Evolutionary conservation across 2,888 invertebrate genomes (phyloP).

Genomic region (Campoletis raptor): DNA sequence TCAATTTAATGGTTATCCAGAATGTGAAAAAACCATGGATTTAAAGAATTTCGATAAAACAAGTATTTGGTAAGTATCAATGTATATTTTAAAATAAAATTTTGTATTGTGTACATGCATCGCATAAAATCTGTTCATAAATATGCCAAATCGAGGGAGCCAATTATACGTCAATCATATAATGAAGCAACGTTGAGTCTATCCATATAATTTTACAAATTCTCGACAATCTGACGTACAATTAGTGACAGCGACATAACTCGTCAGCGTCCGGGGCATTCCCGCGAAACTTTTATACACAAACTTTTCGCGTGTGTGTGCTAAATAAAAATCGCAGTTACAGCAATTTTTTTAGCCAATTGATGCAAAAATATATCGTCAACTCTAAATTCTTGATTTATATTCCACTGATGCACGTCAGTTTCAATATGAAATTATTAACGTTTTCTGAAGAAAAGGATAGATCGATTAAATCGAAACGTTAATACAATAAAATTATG

Average conservation of each 20-base stretch:
- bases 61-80: slow-evolving; percentile 53
- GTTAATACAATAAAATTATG: neutral
- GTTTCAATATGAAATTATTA: neutral
- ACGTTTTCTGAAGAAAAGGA: neutral
- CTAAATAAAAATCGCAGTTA: slow-evolving; percentile 44
- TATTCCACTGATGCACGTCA: neutral
- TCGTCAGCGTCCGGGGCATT: slow-evolving; percentile 58
- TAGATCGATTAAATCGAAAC: neutral
- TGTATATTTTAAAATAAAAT: neutral
- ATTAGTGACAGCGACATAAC: slow-evolving; percentile 71
- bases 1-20: neutral
- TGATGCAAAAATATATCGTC: slow-evolving; percentile 16
- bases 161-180: slow-evolving; percentile 56
- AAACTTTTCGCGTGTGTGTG: slow-evolving; percentile 50
- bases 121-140: neutral
- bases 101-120: neutral
- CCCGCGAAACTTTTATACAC: slow-evolving; percentile 66
- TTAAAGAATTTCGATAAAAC: slow-evolving; percentile 6
- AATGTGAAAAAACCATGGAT: slow-evolving; percentile 33
- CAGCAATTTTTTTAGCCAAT: slow-evolving; percentile 8
- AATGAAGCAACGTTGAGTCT: slow-evolving; percentile 31
- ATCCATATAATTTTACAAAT: slow-evolving; percentile 54
- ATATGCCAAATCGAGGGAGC: neutral
- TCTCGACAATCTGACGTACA: slow-evolving; percentile 71
- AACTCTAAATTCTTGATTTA: neutral